Evolutionary conservation across 35 echinoderm and acorn worm genomes (phyloP), one percentile per base, ranked within the genome.

Genomic region (Holothuria glaberrima): DNA sequence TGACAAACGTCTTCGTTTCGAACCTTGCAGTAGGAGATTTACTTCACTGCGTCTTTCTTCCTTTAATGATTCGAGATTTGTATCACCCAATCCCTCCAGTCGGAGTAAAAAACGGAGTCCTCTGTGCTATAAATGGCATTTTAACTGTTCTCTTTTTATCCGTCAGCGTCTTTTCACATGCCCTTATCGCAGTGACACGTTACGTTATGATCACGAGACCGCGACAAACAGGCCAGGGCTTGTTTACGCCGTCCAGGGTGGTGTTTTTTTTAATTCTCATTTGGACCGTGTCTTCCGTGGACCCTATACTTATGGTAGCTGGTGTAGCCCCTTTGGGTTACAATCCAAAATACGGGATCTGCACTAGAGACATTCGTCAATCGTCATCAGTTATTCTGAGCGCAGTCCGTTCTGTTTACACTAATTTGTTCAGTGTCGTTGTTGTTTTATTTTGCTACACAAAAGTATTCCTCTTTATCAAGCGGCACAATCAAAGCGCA

Each of bases 1-100:
- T 71, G 20, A 95, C 94, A 45, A 95, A 95, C 41, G 76, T 68
- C 13, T 92, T 95, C 26, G 94, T 95, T 0, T 66, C 78, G 7
- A 95, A 92, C 75, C 77, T 90, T 19, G 87, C 85, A 6, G 54
- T 68, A 30, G 94, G 83, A 19, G 94, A 95, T 91, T 52, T 95
- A 22, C 62, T 92, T 20, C 85, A 91, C 75, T 95, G 88, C 24
- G 21, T 94, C 7, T 71, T 86, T 46, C 45, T 94, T 12, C 93
- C 93, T 5, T 94, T 89, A 57, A 91, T 89, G 76, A 30, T 81
- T 27, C 76, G 46, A 21, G 41, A 81, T 30, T 86, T 86, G 21
- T 63, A 60, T 44, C 82, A 86, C n/a, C 57, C 82, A 12, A 29
- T 86, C 12, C 21, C 54, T 54, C 50, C 65, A 17, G 74, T 95